Base-by-base conservation (phyloP, 2,888 invertebrate species). In the Macrophya annulata region DNA sequence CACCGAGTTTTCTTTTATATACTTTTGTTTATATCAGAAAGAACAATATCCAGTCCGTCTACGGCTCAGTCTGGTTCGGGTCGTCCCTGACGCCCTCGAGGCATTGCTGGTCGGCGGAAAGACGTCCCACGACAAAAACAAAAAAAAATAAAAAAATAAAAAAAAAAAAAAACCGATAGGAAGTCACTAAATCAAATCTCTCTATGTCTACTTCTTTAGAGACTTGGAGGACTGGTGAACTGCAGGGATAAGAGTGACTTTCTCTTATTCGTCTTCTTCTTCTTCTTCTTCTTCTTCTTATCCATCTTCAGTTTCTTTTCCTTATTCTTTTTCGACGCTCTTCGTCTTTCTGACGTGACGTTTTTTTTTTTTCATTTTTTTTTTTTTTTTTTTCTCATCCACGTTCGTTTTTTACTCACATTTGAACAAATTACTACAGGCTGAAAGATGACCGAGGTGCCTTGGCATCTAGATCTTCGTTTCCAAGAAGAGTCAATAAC, bases 401-500 rank as follows among this genome's bases (percentile, higher is more conserved):
- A 62, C 59, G 59, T 62, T 62, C 62, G 81, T 59, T 81, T 81
- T 31, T 81, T 81, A 37, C 43, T 62, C 81, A 62, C 43, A 81
- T 81, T 81, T 25, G 48, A 84, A 85, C 79, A 79, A 85, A 85
- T 85, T 79, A 65, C 65, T 68, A 85, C 40, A 62, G 86, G 62
- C 68, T 71, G 86, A 48, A 85, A 68, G 71, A 86, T 87, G 89
- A 89, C 88, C 81, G 40, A 62, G 59, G 62, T 59, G 40, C 43
- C 43, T 62, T 15, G 40, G 10, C 40, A 43, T 81, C 62, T 62
- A 21, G 43, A 81, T 81, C 43, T 43, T 43, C 59, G 40, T 81
- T 51, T 25, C 40, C 62, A 40, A 21, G 43, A 62, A 21, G 81
- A 81, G 62, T 81, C 81, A 62, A 81, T 81, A 40, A 81, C 62